phyloP scores from a whole-genome alignment of 2,888 invertebrate genomes.

The Creontiades dilutus region DNA sequence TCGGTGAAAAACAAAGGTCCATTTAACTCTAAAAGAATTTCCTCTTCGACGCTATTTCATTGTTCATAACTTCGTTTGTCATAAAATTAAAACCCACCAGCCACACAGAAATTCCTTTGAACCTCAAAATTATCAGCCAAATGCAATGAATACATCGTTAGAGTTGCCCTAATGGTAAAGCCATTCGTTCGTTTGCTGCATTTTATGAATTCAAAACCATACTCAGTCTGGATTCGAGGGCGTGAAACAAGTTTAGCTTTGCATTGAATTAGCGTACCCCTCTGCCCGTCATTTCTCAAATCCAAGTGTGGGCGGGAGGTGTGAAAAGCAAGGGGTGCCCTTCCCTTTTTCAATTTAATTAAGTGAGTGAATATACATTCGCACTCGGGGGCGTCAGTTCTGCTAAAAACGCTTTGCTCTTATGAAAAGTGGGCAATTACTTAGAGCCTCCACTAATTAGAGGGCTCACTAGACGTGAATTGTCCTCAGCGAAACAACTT shows the following conservation, averaged over 20 bases:
- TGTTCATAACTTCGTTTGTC: conserved; percentile 9
- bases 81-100: conserved; percentile 1
- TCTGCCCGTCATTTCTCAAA: background rate
- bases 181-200: conserved; percentile 13
- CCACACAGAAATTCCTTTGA: background rate
- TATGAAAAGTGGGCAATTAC: conserved; percentile 67
- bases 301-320: conserved; percentile 46
- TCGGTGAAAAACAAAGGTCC: no score
- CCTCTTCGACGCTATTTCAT: background rate
- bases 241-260: conserved; percentile 64
- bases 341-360: conserved; percentile 59
- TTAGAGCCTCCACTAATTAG: conserved; percentile 54
- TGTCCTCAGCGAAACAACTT: conserved; percentile 60
- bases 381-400: background rate
- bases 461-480: conserved; percentile 58
- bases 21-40: background rate
- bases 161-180: conserved; percentile 28
- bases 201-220: conserved; percentile 57
- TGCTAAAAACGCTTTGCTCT: conserved; percentile 61
- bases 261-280: conserved; percentile 56
- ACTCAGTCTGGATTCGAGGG: conserved; percentile 27
- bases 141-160: conserved; percentile 54
- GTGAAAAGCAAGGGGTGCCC: conserved; percentile 19
- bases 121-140: conserved; percentile 5
- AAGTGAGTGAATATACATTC: conserved; percentile 58